Evolutionary conservation across 2,113 vertebrate species (phyloP).

Genomic region (Nansenia antarctica): DNA sequence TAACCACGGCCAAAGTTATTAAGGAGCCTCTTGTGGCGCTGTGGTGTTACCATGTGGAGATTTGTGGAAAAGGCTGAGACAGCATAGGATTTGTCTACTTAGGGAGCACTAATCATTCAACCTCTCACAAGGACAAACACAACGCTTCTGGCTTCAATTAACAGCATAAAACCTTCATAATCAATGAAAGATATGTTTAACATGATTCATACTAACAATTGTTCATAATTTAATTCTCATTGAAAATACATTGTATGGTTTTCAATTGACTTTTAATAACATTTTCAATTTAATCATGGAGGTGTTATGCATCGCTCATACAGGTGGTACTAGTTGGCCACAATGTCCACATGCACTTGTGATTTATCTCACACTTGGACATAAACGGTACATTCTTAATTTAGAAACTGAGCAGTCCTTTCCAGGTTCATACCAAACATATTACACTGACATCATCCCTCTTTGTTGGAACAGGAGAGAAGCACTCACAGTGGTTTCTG

Average conservation of each 20-base stretch:
- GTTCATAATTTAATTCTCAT: too few species aligned
- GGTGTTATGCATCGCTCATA: background rate
- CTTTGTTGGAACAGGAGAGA: background rate
- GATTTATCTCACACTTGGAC: too few species aligned
- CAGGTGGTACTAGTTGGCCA: too few species aligned
- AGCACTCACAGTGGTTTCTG: background rate
- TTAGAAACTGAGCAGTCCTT: too few species aligned
- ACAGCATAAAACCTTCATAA: background rate
- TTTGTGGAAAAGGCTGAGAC: slow-evolving; percentile 38
- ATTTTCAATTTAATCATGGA: too few species aligned
- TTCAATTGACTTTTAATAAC: too few species aligned
- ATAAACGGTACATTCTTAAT: too few species aligned
- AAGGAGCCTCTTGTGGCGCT: slow-evolving; percentile 1
- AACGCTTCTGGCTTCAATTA: background rate
- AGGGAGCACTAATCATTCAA: background rate
- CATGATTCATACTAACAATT: too few species aligned
- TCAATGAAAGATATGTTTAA: too few species aligned
- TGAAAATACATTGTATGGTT: too few species aligned
- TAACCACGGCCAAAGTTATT: background rate
- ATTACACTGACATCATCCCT: background rate
- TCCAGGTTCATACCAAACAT: too few species aligned
- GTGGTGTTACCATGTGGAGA: slow-evolving; percentile 1
- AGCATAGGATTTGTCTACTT: slow-evolving; percentile 1
- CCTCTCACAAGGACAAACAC: background rate
- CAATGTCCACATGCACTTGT: too few species aligned